phyloP scores from a whole-genome alignment of 2,113 vertebrate species.

The Shinisaurus crocodilurus region DNA sequence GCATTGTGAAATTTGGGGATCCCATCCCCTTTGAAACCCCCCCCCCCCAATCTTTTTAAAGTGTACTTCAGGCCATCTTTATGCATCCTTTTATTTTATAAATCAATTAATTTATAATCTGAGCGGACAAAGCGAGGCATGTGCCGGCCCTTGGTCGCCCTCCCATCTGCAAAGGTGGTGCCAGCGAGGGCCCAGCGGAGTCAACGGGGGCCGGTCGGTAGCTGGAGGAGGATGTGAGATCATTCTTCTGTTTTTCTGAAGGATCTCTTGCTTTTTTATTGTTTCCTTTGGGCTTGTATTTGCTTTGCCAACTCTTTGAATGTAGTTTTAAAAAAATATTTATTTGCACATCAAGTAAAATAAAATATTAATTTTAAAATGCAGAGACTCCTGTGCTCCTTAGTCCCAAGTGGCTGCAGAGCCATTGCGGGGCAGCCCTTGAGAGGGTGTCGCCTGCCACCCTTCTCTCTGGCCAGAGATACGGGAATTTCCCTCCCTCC shows the following conservation, averaged over 20 bases:
- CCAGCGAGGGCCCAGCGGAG: neutral
- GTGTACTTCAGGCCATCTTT: slow-evolving; percentile 45
- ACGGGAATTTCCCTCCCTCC: too few species aligned
- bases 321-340: slow-evolving; percentile 81
- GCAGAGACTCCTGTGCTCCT: slow-evolving; percentile 19
- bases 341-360: slow-evolving; percentile 85
- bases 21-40: fast-evolving
- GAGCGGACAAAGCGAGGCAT: slow-evolving; percentile 29
- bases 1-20: neutral
- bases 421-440: too few species aligned
- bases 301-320: slow-evolving; percentile 81
- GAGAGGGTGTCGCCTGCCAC: too few species aligned
- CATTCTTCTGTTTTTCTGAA: slow-evolving; percentile 62
- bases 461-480: too few species aligned
- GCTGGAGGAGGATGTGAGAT: slow-evolving; percentile 26
- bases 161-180: neutral
- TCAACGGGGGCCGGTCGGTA: neutral
- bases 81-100: slow-evolving; percentile 64
- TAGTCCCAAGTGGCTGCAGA: too few species aligned
- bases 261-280: slow-evolving; percentile 66
- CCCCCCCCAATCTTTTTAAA: slow-evolving; percentile 37
- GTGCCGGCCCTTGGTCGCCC: neutral
- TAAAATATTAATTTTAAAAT: slow-evolving; percentile 75
- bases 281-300: slow-evolving; percentile 65
- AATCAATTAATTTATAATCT: slow-evolving; percentile 61